Percentiles rank a stretch among this genome's conserved stretches.
Conservation (phyloP, 2,797 vertebrate species). For the Moxostoma hubbsi region DNA sequence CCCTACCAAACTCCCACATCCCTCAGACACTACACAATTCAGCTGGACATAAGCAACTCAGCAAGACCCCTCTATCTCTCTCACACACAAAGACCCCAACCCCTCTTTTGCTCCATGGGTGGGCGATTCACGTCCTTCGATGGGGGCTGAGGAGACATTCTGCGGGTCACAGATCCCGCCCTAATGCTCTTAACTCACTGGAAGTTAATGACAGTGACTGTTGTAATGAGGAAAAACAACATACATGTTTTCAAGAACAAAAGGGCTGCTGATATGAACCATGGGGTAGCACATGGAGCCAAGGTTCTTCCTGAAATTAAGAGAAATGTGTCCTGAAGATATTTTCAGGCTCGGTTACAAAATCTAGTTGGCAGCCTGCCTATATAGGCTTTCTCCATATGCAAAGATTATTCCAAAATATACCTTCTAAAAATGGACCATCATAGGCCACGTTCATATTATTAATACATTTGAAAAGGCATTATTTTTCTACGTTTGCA, state of each 20-base stretch:
- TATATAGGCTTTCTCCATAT: neutral
- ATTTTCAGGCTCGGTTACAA: neutral
- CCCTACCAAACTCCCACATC: constrained; percentile 46
- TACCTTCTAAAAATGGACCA: neutral
- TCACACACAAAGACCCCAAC: constrained; percentile 47
- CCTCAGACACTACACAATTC: constrained; percentile 46
- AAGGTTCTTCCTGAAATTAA: constrained; percentile 9
- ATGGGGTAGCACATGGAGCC: constrained; percentile 12
- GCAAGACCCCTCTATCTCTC: neutral
- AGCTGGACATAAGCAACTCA: constrained; percentile 52
- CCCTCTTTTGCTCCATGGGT: constrained; percentile 71
- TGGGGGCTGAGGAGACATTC: constrained; percentile 60
- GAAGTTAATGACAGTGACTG: constrained; percentile 62
- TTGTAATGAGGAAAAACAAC: constrained; percentile 79
- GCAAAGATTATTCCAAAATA: neutral
- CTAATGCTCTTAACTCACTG: constrained; percentile 58
- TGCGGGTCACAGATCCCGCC: constrained; percentile 56
- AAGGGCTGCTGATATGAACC: constrained; percentile 44
- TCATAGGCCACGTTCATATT: neutral
- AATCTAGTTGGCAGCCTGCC: neutral
- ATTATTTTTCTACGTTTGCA: too few species aligned
- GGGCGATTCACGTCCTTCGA: constrained; percentile 69
- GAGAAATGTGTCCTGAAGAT: neutral
- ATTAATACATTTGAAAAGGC: too few species aligned
- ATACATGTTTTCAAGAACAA: constrained; percentile 69